These are phyloP conservation scores for Tiliacea aurago DNA, from an alignment of 2,888 invertebrate species.

Conservation along the genomic window DNA sequence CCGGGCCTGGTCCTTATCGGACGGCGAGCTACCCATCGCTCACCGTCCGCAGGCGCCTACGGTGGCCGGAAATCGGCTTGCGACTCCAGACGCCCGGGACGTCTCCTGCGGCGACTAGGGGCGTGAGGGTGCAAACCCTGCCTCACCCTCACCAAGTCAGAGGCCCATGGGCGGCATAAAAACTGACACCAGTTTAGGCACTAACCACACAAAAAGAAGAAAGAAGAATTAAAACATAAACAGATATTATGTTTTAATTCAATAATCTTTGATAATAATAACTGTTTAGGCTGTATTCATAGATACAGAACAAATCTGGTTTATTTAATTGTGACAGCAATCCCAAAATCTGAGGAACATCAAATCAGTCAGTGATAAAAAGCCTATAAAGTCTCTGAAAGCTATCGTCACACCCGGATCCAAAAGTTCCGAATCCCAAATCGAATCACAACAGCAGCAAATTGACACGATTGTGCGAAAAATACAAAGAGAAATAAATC, in stretches of 20 bases:
- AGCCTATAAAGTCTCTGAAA: constrained; percentile 18
- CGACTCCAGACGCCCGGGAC: too few relatives aligned
- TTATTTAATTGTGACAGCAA: neutral
- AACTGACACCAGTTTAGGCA: too few relatives aligned
- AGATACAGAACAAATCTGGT: neutral
- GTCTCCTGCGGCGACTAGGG: too few relatives aligned
- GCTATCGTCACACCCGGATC: constrained; percentile 29
- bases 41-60: too few relatives aligned
- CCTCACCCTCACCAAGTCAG: too few relatives aligned
- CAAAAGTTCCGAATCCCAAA: constrained; percentile 25
- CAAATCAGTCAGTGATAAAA: neutral
- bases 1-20: too few relatives aligned
- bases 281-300: neutral
- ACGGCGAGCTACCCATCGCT: too few relatives aligned
- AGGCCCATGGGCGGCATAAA: too few relatives aligned
- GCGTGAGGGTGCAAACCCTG: too few relatives aligned
- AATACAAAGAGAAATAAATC: constrained; percentile 70
- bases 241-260: neutral
- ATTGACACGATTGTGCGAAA: constrained; percentile 60
- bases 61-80: too few relatives aligned
- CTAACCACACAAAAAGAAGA: too few relatives aligned
- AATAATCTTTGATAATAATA: neutral
- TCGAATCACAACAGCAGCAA: constrained; percentile 54
- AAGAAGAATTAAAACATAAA: neutral
- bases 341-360: neutral